Percentiles rank a stretch among this genome's conserved stretches.
Evolutionary conservation across 2,888 invertebrate species (phyloP).

Genomic region (Oscheius sp.): DNA sequence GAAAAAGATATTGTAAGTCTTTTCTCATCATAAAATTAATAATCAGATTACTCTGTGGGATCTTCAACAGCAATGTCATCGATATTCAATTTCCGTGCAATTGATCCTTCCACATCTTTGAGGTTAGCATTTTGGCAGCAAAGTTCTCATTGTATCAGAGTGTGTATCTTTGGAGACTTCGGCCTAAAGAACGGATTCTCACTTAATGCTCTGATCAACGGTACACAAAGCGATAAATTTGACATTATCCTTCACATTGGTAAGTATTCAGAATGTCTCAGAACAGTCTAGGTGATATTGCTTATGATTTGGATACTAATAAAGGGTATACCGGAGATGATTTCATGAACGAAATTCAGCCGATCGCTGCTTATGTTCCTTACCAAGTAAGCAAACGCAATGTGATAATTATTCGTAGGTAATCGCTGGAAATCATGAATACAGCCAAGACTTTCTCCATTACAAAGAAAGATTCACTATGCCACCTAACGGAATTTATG

Average conservation of each 20-base stretch:
- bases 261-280: conserved; percentile 7
- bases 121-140: neutral
- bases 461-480: conserved; percentile 89
- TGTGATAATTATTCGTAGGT: conserved; percentile 32
- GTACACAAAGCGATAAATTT: conserved; percentile 78
- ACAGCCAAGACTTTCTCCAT: conserved; percentile 89
- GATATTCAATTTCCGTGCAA: conserved; percentile 51
- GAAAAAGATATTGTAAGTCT: conserved; percentile 40
- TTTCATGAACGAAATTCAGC: conserved; percentile 44
- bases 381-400: conserved; percentile 78
- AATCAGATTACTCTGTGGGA: conserved; percentile 62
- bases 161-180: conserved; percentile 90
- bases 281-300: conserved; percentile 81
- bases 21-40: neutral
- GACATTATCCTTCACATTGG: conserved; percentile 71
- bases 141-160: conserved; percentile 30
- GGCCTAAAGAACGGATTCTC: conserved; percentile 90
- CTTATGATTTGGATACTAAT: conserved; percentile 86
- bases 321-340: conserved; percentile 78
- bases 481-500: conserved; percentile 77
- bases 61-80: conserved; percentile 51
- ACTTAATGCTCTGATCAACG: conserved; percentile 83
- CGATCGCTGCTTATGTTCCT: conserved; percentile 76
- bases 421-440: conserved; percentile 78
- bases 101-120: conserved; percentile 49